Conservation (phyloP, 2,888 invertebrate genomes). For the Aricia artaxerxes region DNA sequence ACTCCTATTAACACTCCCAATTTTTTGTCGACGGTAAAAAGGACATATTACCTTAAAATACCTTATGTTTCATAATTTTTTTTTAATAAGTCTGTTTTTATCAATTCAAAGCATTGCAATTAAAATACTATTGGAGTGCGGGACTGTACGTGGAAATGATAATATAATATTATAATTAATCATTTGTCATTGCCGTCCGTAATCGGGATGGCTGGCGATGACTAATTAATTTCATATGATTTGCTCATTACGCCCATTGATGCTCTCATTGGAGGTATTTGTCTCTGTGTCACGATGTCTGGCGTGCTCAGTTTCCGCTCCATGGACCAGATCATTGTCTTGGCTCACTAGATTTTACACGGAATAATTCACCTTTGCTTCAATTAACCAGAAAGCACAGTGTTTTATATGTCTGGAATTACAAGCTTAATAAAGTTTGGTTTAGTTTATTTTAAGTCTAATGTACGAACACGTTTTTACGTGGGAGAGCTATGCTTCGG, state of each 20-base stretch:
- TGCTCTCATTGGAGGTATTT: neutral
- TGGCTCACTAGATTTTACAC: slow-evolving; percentile 3
- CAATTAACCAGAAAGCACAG: neutral
- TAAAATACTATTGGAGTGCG: too few relatives aligned
- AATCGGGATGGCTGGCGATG: slow-evolving; percentile 12
- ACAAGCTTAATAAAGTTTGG: too few relatives aligned
- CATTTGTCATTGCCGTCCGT: neutral
- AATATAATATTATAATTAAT: slow-evolving; percentile 6
- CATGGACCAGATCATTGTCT: slow-evolving; percentile 6
- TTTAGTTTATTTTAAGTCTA: too few relatives aligned
- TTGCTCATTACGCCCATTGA: neutral
- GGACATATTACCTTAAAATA: too few relatives aligned
- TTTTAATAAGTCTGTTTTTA: too few relatives aligned
- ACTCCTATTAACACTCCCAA: too few relatives aligned
- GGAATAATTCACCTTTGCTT: slow-evolving; percentile 15
- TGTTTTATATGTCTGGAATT: too few relatives aligned
- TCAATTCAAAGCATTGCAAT: too few relatives aligned
- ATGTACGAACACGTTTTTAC: too few relatives aligned
- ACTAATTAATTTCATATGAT: slow-evolving; percentile 17
- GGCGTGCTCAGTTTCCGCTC: neutral
- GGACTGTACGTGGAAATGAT: neutral
- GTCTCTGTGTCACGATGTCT: neutral
- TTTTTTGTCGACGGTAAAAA: too few relatives aligned
- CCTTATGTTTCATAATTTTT: too few relatives aligned
- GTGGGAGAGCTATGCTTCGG: too few relatives aligned